A percentile compares a stretch with the other conserved stretches of the same genome.
Evolutionary conservation across 2,888 invertebrate genomes (phyloP).

Genomic region (Ichneumoninae sp.): DNA sequence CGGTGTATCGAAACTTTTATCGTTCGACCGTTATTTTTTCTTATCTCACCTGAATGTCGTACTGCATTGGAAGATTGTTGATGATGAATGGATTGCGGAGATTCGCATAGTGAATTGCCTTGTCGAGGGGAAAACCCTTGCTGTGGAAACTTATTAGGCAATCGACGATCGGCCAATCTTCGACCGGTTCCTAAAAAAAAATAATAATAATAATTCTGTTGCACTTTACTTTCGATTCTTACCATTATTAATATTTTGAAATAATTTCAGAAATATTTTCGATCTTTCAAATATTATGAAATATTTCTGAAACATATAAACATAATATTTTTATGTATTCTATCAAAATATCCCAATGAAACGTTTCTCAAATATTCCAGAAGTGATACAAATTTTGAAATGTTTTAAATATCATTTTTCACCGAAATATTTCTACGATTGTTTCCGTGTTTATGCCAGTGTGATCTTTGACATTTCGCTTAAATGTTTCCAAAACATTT

Average conservation of each 20-base stretch:
- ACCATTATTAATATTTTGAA: neutral
- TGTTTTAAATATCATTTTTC: too few species aligned
- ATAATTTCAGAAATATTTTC: neutral
- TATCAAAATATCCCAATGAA: too few species aligned
- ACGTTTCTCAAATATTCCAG: too few species aligned
- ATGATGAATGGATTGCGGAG: constrained; percentile 97
- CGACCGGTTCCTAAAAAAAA: constrained; percentile 92
- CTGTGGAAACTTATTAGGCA: constrained; percentile 99
- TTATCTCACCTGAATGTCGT: constrained; percentile 93
- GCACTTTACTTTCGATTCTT: neutral
- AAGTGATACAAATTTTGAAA: too few species aligned
- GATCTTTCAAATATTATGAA: too few species aligned
- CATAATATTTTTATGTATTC: too few species aligned
- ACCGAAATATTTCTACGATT: too few species aligned
- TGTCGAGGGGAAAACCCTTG: constrained; percentile 98
- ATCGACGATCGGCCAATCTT: constrained; percentile 99
- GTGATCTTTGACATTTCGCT: too few species aligned
- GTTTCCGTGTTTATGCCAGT: too few species aligned
- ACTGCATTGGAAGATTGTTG: constrained; percentile 99
- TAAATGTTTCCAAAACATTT: too few species aligned
- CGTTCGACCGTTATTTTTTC: neutral
- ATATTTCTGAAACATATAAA: too few species aligned
- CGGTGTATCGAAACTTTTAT: neutral
- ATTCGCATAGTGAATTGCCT: constrained; percentile 98
- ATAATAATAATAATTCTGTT: neutral